A percentile compares a stretch with the other conserved stretches of the same genome.
Conservation (phyloP, 2,888 invertebrate genomes). For the Antitype chi region DNA sequence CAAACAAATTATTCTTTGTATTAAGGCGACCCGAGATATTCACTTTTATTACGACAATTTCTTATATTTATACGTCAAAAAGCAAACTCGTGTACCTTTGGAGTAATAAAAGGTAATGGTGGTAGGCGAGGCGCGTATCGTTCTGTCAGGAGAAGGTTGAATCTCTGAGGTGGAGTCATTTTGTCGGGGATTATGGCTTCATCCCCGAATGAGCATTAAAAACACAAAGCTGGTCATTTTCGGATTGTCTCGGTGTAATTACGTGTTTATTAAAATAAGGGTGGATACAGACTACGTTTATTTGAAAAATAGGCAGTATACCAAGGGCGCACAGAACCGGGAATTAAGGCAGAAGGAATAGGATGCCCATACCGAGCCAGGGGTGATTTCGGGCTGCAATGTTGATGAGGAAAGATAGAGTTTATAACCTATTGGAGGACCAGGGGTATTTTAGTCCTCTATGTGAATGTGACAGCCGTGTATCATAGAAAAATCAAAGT, state of each 20-base stretch:
- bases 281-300: neutral
- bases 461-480: neutral
- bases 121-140: constrained; percentile 77
- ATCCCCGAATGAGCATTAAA: constrained; percentile 78
- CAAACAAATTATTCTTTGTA: constrained; percentile 72
- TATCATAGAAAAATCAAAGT: neutral
- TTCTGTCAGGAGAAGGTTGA: constrained; percentile 77
- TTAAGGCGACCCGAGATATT: constrained; percentile 76
- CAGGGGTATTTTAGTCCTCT: no score
- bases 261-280: constrained; percentile 65
- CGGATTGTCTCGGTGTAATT: constrained; percentile 67
- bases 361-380: neutral
- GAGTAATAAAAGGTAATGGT: constrained; percentile 86
- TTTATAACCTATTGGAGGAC: neutral
- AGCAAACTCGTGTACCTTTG: constrained; percentile 84
- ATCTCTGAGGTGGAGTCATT: constrained; percentile 81
- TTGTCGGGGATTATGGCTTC: constrained; percentile 78
- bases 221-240: constrained; percentile 76
- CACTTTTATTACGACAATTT: constrained; percentile 78
- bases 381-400: neutral
- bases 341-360: neutral
- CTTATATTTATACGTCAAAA: constrained; percentile 83
- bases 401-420: neutral
- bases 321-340: no score
- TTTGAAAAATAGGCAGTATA: neutral